phyloP scores from a whole-genome alignment of 2,113 vertebrate genomes.

The Saguinus midas region DNA sequence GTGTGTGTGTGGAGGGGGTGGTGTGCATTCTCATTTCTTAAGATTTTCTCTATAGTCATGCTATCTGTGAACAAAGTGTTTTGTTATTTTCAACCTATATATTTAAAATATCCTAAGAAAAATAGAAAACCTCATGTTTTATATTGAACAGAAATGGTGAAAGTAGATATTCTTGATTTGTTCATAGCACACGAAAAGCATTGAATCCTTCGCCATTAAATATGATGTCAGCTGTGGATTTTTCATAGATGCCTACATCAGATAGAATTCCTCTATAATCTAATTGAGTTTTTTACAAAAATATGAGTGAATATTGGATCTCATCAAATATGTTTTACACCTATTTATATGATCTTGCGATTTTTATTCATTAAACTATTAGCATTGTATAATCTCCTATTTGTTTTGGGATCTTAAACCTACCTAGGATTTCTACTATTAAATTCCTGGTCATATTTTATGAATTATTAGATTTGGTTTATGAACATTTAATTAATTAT shows the following conservation, averaged over 20 bases:
- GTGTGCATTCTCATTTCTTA: not conserved
- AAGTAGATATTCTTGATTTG: not conserved
- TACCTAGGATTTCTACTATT: not conserved
- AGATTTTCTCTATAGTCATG: too few species aligned
- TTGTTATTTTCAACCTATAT: not conserved
- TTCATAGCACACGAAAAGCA: not conserved
- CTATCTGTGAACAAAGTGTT: not conserved
- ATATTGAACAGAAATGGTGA: not conserved
- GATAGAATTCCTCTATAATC: not conserved
- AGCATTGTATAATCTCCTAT: not conserved
- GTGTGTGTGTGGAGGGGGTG: not conserved
- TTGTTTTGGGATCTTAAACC: not conserved
- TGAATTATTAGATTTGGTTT: not conserved
- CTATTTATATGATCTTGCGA: not conserved
- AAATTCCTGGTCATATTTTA: not conserved
- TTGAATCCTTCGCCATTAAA: not conserved
- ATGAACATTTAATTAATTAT: not conserved
- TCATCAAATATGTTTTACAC: not conserved
- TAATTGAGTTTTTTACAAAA: not conserved
- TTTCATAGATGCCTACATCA: not conserved
- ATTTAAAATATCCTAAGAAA: not conserved
- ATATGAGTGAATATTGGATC: not conserved
- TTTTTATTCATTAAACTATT: not conserved
- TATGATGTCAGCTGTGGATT: not conserved
- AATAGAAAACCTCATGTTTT: not conserved